phyloP scores from a whole-genome alignment of 2,888 invertebrate species.

The Drosophila prolongata region DNA sequence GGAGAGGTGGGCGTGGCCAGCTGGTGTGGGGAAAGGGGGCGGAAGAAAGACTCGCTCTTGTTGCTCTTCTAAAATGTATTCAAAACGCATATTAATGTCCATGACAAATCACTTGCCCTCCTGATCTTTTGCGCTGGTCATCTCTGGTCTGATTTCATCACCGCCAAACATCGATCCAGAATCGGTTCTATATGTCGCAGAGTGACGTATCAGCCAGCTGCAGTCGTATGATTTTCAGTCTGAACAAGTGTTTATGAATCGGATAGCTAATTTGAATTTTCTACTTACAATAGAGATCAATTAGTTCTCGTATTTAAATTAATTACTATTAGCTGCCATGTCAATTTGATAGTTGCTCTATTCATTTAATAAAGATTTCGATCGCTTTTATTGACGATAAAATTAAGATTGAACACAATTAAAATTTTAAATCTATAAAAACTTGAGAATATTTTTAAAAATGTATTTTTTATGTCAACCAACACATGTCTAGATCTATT shows the following conservation, averaged over 20 bases:
- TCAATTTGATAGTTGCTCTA: neutral
- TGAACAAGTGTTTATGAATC: too few relatives aligned
- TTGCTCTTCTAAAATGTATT: neutral
- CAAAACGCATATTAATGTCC: constrained; percentile 21
- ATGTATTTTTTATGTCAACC: too few relatives aligned
- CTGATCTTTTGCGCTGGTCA: constrained; percentile 30
- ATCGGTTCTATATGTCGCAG: neutral
- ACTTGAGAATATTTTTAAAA: too few relatives aligned
- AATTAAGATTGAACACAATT: too few relatives aligned
- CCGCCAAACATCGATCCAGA: constrained; percentile 15
- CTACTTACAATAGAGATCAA: neutral
- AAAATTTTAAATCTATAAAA: too few relatives aligned
- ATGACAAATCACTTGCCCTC: constrained; percentile 36
- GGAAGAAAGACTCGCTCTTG: constrained; percentile 9
- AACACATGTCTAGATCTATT: too few relatives aligned
- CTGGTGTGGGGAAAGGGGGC: neutral
- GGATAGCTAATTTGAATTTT: neutral
- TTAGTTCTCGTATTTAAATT: constrained; percentile 1
- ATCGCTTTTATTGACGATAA: too few relatives aligned
- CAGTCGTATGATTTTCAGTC: constrained; percentile 1
- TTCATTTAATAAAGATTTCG: neutral
- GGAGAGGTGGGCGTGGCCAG: neutral
- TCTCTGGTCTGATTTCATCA: constrained; percentile 37
- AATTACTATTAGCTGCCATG: neutral
- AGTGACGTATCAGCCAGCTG: constrained; percentile 9